Percentiles rank a stretch among this genome's conserved stretches.
phyloP scores from a whole-genome alignment of 2,888 invertebrate species.

The Acronicta leporina region DNA sequence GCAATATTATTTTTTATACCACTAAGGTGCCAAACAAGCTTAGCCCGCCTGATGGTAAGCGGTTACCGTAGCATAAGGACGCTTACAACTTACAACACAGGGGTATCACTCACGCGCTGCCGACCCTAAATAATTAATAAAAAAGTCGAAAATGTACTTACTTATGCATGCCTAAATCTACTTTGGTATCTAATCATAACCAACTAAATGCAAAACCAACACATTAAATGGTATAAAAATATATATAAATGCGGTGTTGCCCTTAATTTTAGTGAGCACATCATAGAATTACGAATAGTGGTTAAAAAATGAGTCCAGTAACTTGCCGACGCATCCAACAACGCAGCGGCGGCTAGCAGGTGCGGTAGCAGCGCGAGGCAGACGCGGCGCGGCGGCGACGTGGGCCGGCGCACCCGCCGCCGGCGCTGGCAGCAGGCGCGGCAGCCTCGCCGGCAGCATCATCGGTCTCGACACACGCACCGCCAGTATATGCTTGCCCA shows the following conservation, averaged over 20 bases:
- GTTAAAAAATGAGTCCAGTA: slow-evolving; percentile 78
- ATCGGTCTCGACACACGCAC: slow-evolving; percentile 14
- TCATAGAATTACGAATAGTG: slow-evolving; percentile 62
- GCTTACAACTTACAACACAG: too few species aligned
- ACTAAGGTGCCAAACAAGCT: too few species aligned
- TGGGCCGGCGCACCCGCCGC: slow-evolving; percentile 5
- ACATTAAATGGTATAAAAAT: background rate
- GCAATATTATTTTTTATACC: too few species aligned
- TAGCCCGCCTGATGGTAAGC: too few species aligned
- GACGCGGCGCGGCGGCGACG: slow-evolving; percentile 7
- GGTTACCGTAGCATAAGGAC: too few species aligned
- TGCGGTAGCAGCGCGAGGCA: slow-evolving; percentile 30
- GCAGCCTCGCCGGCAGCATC: slow-evolving; percentile 6
- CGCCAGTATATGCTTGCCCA: slow-evolving; percentile 23
- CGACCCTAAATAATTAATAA: too few species aligned
- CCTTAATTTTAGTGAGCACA: slow-evolving; percentile 17
- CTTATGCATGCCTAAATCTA: too few species aligned
- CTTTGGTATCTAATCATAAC: too few species aligned
- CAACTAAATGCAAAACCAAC: background rate
- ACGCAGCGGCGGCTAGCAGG: slow-evolving; percentile 60
- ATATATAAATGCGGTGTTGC: slow-evolving; percentile 7
- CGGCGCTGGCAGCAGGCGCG: slow-evolving; percentile 9
- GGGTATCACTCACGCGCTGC: too few species aligned
- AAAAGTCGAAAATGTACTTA: too few species aligned
- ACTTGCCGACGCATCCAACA: slow-evolving; percentile 73